Conservation (phyloP, 2,113 vertebrate genomes). For the Dasyurus viverrinus region DNA sequence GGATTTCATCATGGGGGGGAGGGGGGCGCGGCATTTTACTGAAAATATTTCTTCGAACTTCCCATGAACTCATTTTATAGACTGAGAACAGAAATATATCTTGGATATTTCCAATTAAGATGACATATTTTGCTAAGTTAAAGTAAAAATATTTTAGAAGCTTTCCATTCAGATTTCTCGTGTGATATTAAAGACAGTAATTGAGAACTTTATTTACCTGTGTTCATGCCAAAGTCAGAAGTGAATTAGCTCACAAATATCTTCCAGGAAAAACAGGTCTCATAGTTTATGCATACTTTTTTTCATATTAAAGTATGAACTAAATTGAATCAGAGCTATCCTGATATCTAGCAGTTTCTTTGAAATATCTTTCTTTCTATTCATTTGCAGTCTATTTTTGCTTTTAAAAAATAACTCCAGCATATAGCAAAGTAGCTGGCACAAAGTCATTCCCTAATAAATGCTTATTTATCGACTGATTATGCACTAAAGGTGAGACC, state of each 20-base stretch:
- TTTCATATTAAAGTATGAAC: neutral
- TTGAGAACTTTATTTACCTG: slow-evolving; percentile 18
- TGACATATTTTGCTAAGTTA: neutral
- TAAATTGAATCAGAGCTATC: neutral
- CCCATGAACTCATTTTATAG: neutral
- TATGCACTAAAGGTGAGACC: neutral
- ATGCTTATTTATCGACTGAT: neutral
- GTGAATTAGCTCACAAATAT: slow-evolving; percentile 47
- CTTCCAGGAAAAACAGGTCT: slow-evolving; percentile 33
- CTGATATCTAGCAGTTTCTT: neutral
- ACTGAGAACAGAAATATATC: neutral
- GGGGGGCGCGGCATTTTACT: neutral
- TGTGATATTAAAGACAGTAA: neutral
- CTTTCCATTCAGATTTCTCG: neutral
- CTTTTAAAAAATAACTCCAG: neutral
- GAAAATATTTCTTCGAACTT: neutral
- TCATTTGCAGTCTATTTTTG: neutral
- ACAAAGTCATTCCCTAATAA: neutral
- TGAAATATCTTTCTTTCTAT: neutral
- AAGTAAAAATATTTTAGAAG: slow-evolving; percentile 1
- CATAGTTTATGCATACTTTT: neutral
- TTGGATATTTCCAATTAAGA: neutral
- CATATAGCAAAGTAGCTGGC: neutral
- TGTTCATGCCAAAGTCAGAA: slow-evolving; percentile 17
- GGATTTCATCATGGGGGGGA: neutral